Base-by-base conservation (phyloP, 1,140 invertebrate species). In the Papilio dardanus region DNA sequence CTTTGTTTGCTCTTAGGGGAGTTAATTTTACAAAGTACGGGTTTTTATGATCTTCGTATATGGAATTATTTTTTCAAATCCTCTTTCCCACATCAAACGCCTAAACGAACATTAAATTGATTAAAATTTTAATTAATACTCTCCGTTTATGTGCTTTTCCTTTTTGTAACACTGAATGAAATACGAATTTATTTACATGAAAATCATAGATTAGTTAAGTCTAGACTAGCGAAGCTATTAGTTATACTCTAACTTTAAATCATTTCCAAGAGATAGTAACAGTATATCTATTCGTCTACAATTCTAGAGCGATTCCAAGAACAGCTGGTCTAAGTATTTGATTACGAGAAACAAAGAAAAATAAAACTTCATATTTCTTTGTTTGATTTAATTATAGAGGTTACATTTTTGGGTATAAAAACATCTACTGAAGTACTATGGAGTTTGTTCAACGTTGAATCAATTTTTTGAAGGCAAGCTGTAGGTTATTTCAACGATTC, bases 1-100 rank as follows among this genome's bases (percentile, higher is more conserved):
- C 71, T 73, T 73, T 73, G 46, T 73, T 73, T 58, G 71, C 71
- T 3, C 46, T 73, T 58, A 58, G 71, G 71, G 68, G 31, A 71
- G 69, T 71, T 71, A 73, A 73, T 73, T 73, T 73, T 19, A 73
- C 21, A 46, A 30, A 58, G 8, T 73, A 50, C 33, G 30, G 37
- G 46, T 50, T 73, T n/a, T 73, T 73, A 73, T 58, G 71, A 58
- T 73, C 71, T 73, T 46, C 8, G 30, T 58, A 35, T 46, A 46
- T 71, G 68, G 12, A 42, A 71, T 71, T 46, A 71, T 71, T 46
- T 71, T 71, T 50, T 42, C 24, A 50, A 50, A 71, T 46, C 37
- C 21, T 30, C 12, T 71, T 30, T 71, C 24, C 28, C 40, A 46
- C 54, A 62, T 62, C 54, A 62, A 62, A 62, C 24, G 54, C 24